Conservation (phyloP, 2,797 vertebrate genomes). For the Alfaro cultratus region DNA sequence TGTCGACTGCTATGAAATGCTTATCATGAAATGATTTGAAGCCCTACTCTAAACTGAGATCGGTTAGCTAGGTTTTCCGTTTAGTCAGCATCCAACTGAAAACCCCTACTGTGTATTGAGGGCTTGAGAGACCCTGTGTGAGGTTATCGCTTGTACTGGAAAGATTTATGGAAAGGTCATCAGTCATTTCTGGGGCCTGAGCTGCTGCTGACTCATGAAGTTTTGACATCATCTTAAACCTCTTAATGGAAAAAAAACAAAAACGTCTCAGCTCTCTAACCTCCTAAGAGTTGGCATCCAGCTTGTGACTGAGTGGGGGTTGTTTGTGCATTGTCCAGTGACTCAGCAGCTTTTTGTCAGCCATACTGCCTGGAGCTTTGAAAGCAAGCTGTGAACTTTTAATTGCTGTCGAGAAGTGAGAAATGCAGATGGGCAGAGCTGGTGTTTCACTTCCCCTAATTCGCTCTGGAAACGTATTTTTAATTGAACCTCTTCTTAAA, state of each 20-base stretch:
- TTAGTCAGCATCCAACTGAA: background rate
- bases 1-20: too few relatives aligned
- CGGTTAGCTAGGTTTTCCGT: too few relatives aligned
- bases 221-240: background rate
- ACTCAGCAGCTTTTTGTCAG: conserved; percentile 26
- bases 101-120: background rate
- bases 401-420: background rate
- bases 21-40: too few relatives aligned
- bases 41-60: too few relatives aligned
- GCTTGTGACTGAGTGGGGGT: too few relatives aligned
- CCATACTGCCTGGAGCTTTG: background rate
- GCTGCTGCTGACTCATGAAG: background rate
- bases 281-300: background rate
- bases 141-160: background rate
- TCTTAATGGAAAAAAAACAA: background rate
- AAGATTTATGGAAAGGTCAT: background rate
- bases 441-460: conserved; percentile 27
- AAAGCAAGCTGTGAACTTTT: background rate
- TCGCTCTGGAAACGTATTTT: background rate
- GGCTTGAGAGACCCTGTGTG: background rate
- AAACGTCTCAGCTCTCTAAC: background rate
- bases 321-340: conserved; percentile 14
- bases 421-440: background rate
- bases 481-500: conserved; percentile 1
- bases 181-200: background rate